phyloP scores from a whole-genome alignment of 30 jellyfish, hydroid and myxozoan species.

The Aurelia aurita region DNA sequence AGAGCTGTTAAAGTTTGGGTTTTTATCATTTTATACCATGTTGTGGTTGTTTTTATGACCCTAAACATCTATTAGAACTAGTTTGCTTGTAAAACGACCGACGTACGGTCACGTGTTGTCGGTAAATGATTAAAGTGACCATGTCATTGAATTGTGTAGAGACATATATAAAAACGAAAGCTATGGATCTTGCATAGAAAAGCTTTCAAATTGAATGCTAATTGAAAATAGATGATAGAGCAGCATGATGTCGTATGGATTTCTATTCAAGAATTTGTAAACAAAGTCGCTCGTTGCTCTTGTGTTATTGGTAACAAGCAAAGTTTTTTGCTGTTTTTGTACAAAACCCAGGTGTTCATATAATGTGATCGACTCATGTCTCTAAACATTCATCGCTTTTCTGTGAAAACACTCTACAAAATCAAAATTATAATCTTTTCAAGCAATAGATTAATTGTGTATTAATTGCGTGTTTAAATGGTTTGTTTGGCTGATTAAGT shows the following conservation, averaged over 20 bases:
- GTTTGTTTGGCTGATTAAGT: conserved; percentile 78
- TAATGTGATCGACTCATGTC: conserved; percentile 31
- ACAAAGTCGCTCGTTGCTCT: conserved; percentile 33
- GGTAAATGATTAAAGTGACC: too few species aligned
- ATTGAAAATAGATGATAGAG: conserved; percentile 34
- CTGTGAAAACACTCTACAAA: conserved; percentile 62
- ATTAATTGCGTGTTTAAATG: conserved; percentile 77
- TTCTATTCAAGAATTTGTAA: conserved; percentile 37
- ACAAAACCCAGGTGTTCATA: conserved; percentile 63
- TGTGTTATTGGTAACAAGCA: conserved; percentile 45
- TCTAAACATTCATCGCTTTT: conserved; percentile 56
- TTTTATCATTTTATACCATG: too few species aligned
- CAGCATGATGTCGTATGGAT: conserved; percentile 55
- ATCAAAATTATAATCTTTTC: conserved; percentile 61
- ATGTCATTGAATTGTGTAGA: not conserved
- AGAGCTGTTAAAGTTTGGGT: too few species aligned
- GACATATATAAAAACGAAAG: not conserved
- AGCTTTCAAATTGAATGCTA: conserved; percentile 36
- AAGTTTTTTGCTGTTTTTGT: conserved; percentile 26
- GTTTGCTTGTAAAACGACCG: too few species aligned
- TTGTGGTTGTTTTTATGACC: too few species aligned
- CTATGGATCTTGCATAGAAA: not conserved
- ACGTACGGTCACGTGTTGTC: too few species aligned
- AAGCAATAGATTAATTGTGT: conserved; percentile 82
- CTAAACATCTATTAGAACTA: too few species aligned